Base-by-base conservation (phyloP, 2,797 vertebrate species). In the Vipera latastei region DNA sequence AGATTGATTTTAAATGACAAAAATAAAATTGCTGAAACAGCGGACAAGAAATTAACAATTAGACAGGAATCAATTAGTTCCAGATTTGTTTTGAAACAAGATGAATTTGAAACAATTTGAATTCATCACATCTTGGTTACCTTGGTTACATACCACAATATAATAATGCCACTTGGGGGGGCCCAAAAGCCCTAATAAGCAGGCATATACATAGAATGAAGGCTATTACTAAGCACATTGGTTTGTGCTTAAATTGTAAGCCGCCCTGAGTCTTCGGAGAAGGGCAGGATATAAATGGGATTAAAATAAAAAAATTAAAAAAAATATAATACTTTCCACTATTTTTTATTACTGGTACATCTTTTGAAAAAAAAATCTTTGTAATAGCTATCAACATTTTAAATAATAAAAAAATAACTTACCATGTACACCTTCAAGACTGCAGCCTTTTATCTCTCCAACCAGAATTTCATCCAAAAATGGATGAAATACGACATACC, bases 361-460 rank as follows among this genome's bases (percentile, higher is more conserved):
- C 1, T 57, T 48, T 38, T 13, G 56, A 16, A 20, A 13, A 0
- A 0, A 8, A 22, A 86, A n/a, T 38, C n/a, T 55, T 86, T 7
- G 65, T 61, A 87, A 86, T 53, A 86, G 65, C 2, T 0, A 0
- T 0, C 12, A 38, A 86, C 51, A 83, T 3, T 9, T 1, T 0
- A 88, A 53, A 91, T 48, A 56, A 26, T 86, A 88, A 93, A 0
- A 61, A 83, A 48, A 83, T 11, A 83, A 95, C 78, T 98, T 97
- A 99, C 99, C 99, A 0, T 99, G 98, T 90, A 99, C 99, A 5
- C 99, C 99, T 92, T 99, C 99, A 51, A 98, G 98, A 93, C 99
- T 99, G 98, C 99, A 99, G 97, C 99, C 99, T 97, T 99, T 99
- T 94, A 99, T 99, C 96, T 99, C 98, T 48, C 99, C 99, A 0